A percentile compares a stretch with the other conserved stretches of the same genome.
These are phyloP conservation scores for Spheniscus mendiculus DNA, from an alignment of 2,113 vertebrate genomes.

Conservation along the genomic window DNA sequence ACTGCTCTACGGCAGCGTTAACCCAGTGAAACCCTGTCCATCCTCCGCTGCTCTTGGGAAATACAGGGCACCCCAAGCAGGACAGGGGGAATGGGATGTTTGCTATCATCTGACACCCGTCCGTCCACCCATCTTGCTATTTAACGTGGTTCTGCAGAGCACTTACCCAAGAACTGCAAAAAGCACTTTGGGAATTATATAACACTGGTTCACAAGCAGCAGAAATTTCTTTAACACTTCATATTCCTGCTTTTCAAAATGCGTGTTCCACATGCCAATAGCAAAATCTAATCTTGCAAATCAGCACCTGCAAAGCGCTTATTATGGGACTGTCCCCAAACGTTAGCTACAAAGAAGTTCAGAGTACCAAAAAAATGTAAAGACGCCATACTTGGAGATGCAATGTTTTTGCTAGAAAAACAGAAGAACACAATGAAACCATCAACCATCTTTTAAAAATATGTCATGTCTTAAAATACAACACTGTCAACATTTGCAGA, in stretches of 20 bases:
- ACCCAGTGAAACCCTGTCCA: not conserved
- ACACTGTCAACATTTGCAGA: not conserved
- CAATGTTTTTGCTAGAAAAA: not conserved
- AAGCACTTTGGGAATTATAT: not conserved
- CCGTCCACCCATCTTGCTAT: fast-evolving
- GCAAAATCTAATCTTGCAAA: not conserved
- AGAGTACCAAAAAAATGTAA: not conserved
- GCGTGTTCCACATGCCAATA: not conserved
- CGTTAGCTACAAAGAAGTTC: not conserved
- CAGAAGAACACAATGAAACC: not conserved
- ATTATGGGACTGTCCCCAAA: not conserved
- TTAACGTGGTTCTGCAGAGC: not conserved
- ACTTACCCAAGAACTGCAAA: not conserved
- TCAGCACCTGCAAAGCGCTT: fast-evolving
- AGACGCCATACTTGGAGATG: not conserved
- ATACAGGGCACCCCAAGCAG: not conserved
- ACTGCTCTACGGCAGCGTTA: not conserved
- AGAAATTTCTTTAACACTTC: not conserved
- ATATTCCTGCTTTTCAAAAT: not conserved
- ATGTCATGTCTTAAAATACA: not conserved
- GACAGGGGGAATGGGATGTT: not conserved
- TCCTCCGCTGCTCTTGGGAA: not conserved
- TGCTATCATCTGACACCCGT: fast-evolving
- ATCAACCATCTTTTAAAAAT: not conserved
- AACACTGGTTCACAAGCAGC: not conserved